Evolutionary conservation across 2,113 vertebrate genomes (phyloP), one percentile per base, ranked within the genome.

Genomic region (Indicator maculatus): DNA sequence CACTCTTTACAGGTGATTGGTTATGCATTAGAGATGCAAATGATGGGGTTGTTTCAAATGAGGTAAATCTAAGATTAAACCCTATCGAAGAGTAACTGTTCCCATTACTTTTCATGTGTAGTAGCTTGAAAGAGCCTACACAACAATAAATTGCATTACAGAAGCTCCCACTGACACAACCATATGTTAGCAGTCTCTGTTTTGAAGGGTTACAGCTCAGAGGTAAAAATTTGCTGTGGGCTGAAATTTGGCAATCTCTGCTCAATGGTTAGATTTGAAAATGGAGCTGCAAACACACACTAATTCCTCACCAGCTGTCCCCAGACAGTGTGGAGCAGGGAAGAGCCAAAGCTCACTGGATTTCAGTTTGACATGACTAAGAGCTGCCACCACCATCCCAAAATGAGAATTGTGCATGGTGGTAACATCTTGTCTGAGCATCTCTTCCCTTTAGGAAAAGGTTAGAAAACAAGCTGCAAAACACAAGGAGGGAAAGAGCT

Each of bases 81-180:
- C 95, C 80, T 80, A 93, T 94, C 47, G 58, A 93, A 95, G 88
- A 97, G 73, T 90, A 88, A 90, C 79, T 60, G 83, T 28, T 94
- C 80, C 44, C 58, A 65, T 94, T 90, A 95, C 92, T 93, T 95
- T 97, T 97, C 93, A 94, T 95, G 88, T 94, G 88, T 93, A 90
- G 93, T 86, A 94, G 94, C 93, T 93, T 95, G 87, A 95, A 97
- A 93, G 94, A 79, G 90, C 70, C 95, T 72, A 95, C 94, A 91
- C 90, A 75, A 88, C 91, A 83, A 95, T 95, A 93, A 95, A 95
- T 93, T 95, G 96, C 92, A 96, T 95, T 95, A 95, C 94, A 95
- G 93, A 96, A 94, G 95, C 94, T 96, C 93, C 94, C 93, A 96
- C 95, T 95, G 95, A 91, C 95, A 95, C 92, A 61, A 78, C 93